Percentiles rank a stretch among this genome's conserved stretches.
Evolutionary conservation across 2,113 vertebrate genomes (phyloP).

Genomic region (Plectropomus leopardus): DNA sequence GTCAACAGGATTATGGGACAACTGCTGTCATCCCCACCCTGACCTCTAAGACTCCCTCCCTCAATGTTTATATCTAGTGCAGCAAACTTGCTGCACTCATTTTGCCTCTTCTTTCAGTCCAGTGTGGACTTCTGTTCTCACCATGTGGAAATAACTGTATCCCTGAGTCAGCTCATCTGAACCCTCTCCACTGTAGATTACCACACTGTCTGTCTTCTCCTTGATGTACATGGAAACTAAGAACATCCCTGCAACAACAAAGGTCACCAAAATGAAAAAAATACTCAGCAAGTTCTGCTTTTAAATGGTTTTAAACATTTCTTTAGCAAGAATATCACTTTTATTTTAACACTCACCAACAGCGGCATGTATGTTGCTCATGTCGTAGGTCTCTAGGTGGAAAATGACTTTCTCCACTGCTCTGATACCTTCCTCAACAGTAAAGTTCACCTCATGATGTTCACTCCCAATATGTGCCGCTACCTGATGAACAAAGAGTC

Average conservation of each 20-base stretch:
- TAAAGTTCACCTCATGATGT: slow-evolving; percentile 94
- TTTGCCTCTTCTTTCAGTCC: too few species aligned
- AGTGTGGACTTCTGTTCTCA: slow-evolving; percentile 22
- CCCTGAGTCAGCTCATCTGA: slow-evolving; percentile 95
- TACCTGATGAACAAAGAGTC: too few species aligned
- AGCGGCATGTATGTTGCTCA: slow-evolving; percentile 93
- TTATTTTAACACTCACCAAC: slow-evolving; percentile 93
- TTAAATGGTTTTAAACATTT: too few species aligned
- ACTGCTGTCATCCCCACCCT: too few species aligned
- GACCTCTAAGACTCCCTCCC: too few species aligned
- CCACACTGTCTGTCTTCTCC: slow-evolving; percentile 93
- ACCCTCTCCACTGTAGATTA: slow-evolving; percentile 96
- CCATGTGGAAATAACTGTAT: slow-evolving; percentile 97
- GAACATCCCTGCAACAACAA: slow-evolving; percentile 98
- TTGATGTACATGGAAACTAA: slow-evolving; percentile 92
- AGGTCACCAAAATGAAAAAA: too few species aligned
- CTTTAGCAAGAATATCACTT: too few species aligned
- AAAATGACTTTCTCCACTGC: slow-evolving; percentile 92
- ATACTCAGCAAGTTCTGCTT: too few species aligned
- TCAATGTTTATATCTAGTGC: too few species aligned
- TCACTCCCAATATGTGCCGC: slow-evolving; percentile 92
- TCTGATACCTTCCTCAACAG: slow-evolving; percentile 91
- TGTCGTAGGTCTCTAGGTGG: slow-evolving; percentile 93
- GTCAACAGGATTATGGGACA: too few species aligned
- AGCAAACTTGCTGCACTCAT: too few species aligned